phyloP scores from a whole-genome alignment of 2,888 invertebrate genomes.

The Dugesia japonica region DNA sequence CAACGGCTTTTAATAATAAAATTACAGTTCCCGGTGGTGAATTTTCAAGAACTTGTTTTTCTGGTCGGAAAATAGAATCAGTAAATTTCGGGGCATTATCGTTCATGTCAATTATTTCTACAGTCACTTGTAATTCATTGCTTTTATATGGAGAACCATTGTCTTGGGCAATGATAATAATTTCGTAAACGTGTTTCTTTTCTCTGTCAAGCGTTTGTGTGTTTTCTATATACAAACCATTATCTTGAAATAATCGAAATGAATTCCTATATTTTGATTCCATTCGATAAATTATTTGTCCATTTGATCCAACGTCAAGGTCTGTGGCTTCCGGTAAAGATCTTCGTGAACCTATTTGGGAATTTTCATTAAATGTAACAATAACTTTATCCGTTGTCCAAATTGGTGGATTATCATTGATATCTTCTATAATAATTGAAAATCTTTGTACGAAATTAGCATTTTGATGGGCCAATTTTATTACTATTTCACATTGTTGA shows the following conservation, averaged over 20 bases:
- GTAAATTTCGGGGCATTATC: neutral
- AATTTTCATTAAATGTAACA: constrained; percentile 21
- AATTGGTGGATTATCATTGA: constrained; percentile 29
- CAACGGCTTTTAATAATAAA: neutral
- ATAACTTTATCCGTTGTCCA: constrained; percentile 22
- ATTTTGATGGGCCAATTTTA: neutral
- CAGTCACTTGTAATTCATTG: neutral
- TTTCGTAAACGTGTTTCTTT: neutral
- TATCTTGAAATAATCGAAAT: neutral
- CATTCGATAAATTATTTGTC: neutral
- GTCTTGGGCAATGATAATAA: constrained; percentile 10
- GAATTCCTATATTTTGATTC: neutral
- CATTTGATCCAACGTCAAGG: constrained; percentile 21
- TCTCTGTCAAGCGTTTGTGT: constrained; percentile 11
- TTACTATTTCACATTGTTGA: neutral
- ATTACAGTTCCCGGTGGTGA: neutral
- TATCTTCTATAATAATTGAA: neutral
- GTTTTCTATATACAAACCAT: neutral
- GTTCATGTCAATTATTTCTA: neutral
- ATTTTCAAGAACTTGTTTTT: neutral
- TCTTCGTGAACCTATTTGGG: neutral
- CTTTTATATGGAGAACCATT: neutral
- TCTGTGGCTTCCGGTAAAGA: constrained; percentile 20
- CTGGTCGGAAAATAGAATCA: neutral
- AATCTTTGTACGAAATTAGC: neutral